Conservation (phyloP, 1,140 invertebrate species). For the Chironomus tepperi region DNA sequence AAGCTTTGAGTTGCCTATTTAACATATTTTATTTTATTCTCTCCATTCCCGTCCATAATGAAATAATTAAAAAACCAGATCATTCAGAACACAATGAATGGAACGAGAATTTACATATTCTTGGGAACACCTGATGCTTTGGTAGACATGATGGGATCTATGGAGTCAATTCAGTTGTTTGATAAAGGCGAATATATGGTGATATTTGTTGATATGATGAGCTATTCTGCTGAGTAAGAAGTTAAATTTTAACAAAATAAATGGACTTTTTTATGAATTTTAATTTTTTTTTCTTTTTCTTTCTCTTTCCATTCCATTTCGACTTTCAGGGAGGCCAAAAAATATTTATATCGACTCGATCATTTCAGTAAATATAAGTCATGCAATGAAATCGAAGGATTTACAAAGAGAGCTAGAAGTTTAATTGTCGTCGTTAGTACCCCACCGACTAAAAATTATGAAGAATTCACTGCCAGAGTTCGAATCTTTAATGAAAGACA, state of each 20-base stretch:
- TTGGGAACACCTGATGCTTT: conserved; percentile 70
- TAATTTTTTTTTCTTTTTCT: conserved; percentile 21
- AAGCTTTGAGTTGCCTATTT: background rate
- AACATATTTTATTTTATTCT: background rate
- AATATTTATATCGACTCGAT: conserved; percentile 77
- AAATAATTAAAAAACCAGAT: conserved; percentile 40
- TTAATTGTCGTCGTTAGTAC: conserved; percentile 77
- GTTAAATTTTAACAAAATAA: background rate
- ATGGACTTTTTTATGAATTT: background rate
- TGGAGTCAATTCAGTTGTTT: conserved; percentile 79
- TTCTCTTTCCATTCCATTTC: conserved; percentile 4
- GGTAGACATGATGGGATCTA: conserved; percentile 81
- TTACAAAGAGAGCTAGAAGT: conserved; percentile 63
- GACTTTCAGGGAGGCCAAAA: conserved; percentile 53
- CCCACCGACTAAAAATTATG: conserved; percentile 63
- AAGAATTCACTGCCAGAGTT: conserved; percentile 68
- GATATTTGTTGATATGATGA: conserved; percentile 87
- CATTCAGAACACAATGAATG: conserved; percentile 80
- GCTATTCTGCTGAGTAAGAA: conserved; percentile 49
- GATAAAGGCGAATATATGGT: conserved; percentile 90
- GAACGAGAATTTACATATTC: conserved; percentile 88
- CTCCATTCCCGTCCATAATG: background rate
- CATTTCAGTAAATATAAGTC: conserved; percentile 46
- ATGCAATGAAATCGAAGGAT: conserved; percentile 54
- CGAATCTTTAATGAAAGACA: conserved; percentile 60